Base-by-base conservation (phyloP, 2,113 vertebrate genomes). In the Pogona vitticeps region DNA sequence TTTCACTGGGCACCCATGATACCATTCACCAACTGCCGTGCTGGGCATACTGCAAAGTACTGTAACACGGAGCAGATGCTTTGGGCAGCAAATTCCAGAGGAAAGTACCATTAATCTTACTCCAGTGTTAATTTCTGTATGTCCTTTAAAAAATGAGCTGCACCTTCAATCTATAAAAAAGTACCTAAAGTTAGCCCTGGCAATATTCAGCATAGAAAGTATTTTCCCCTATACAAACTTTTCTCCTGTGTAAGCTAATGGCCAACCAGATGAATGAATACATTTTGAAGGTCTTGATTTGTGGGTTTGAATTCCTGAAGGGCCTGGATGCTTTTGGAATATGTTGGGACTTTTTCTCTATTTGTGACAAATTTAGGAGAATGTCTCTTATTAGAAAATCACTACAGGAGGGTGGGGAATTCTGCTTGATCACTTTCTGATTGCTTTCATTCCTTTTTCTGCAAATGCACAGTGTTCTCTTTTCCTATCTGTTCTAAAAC, bases 391-490 rank as follows among this genome's bases (percentile, higher is more conserved):
- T 89, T 89, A 91, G 56, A 90, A 46, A 65, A 78, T n/a, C 91
- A 33, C 70, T 63, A 63, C 76, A 86, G 46, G 46, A 52, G 46
- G 5, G 5, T 52, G 10, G 63, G 80, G 90, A 89, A 91, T 90
- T 88, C 88, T 61, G 8, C 83, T 0, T 0, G 86, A 20, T 38
- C 31, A 20, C 68, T 23, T 81, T 20, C 46, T 73, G 52, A 65
- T 31, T 87, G 86, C 86, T 84, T 94, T 87, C 84, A 82, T 91
- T 92, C 72, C 81, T 80, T 63, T 90, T 72, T 82, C 81, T 91
- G 91, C 86, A 65, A 92, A 3, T 46, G 38, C 90, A 94, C 52
- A 6, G 46, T 46, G 13, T 42, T 90, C 78, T 82, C 68, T 23
- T 86, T 79, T 33, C 58, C 86, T 91, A 90, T 40, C 82, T 90